Evolutionary conservation across 2,888 invertebrate genomes (phyloP).

Genomic region (Enchytraeus crypticus): DNA sequence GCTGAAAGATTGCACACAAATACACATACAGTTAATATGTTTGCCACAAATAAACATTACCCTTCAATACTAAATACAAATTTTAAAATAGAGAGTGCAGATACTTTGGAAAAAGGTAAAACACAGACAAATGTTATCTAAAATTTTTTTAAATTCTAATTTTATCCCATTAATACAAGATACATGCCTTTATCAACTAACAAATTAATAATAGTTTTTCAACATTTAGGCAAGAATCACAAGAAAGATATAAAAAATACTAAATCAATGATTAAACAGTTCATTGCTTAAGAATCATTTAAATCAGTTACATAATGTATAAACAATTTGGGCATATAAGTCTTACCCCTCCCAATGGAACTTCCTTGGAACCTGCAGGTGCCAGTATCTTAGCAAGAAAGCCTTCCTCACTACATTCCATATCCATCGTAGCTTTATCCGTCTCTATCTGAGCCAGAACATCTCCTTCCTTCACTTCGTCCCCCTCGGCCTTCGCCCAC

Average conservation of each 20-base stretch:
- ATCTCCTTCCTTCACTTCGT: slow-evolving; percentile 89
- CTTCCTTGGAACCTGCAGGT: slow-evolving; percentile 79
- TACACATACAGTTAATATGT: too few species aligned
- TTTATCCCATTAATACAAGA: too few species aligned
- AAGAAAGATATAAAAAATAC: background rate
- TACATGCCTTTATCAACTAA: too few species aligned
- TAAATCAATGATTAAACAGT: background rate
- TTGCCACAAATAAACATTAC: too few species aligned
- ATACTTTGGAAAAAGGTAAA: slow-evolving; percentile 16
- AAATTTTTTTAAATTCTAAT: background rate
- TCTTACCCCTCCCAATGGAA: slow-evolving; percentile 75
- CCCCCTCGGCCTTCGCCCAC: slow-evolving; percentile 67
- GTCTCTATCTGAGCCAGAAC: slow-evolving; percentile 97
- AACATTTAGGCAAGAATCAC: background rate
- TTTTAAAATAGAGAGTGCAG: too few species aligned
- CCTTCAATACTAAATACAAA: too few species aligned
- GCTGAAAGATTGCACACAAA: too few species aligned
- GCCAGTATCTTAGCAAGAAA: slow-evolving; percentile 87
- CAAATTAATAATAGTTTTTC: too few species aligned
- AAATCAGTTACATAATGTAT: background rate
- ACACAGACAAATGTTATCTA: background rate
- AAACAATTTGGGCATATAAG: background rate
- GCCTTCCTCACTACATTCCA: slow-evolving; percentile 97
- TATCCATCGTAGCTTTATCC: slow-evolving; percentile 99
- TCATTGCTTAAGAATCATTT: background rate